Percentiles rank a stretch among this genome's conserved stretches.
Conservation (phyloP, 2,888 invertebrate genomes). For the Selenia dentaria region DNA sequence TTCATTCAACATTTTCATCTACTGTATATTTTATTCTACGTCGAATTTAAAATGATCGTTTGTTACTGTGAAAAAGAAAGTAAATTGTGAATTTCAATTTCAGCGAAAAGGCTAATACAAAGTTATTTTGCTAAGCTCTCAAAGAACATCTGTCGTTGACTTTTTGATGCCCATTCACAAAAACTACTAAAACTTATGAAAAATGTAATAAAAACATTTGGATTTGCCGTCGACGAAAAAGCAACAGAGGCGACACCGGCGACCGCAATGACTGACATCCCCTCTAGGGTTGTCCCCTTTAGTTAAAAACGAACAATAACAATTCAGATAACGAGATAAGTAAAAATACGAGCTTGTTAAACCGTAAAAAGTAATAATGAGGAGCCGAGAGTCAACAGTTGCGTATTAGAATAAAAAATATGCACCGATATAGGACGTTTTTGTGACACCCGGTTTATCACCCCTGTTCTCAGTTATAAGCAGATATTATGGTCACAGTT, state of each 20-base stretch:
- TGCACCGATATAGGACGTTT: conserved; percentile 51
- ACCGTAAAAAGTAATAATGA: conserved; percentile 83
- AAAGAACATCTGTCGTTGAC: conserved; percentile 14
- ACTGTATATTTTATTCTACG: no score
- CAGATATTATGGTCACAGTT: conserved; percentile 13
- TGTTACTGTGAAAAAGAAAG: no score
- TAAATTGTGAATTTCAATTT: background rate
- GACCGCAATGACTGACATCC: conserved; percentile 35
- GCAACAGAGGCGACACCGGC: conserved; percentile 20
- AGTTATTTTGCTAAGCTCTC: background rate
- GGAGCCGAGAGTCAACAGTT: conserved; percentile 78
- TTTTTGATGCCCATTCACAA: conserved; percentile 16
- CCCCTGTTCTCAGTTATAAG: conserved; percentile 17
- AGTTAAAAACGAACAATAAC: conserved; percentile 71
- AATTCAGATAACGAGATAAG: conserved; percentile 80
- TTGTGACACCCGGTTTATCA: conserved; percentile 15
- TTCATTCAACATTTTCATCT: no score
- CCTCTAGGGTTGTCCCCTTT: conserved; percentile 58
- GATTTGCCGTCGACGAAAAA: conserved; percentile 24
- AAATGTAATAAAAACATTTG: conserved; percentile 14
- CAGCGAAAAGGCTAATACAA: background rate
- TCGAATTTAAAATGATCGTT: no score
- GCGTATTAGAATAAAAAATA: conserved; percentile 56
- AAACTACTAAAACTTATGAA: conserved; percentile 18
- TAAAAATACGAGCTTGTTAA: conserved; percentile 83